Evolutionary conservation across 1,140 invertebrate species (phyloP), one percentile per base, ranked within the genome.

Genomic region (Sarcophaga bullata): DNA sequence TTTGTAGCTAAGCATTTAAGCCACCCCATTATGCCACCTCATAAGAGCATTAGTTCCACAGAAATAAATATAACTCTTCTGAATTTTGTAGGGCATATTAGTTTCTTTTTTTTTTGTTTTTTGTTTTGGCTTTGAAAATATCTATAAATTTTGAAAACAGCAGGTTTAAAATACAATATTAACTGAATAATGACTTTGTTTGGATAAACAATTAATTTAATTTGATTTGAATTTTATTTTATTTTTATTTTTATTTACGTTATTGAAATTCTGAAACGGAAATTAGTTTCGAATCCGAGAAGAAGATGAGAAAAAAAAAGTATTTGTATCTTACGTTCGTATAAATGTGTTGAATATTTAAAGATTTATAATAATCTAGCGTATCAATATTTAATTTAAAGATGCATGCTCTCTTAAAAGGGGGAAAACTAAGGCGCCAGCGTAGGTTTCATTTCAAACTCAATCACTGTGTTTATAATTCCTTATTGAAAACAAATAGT

Each of bases 211-310:
- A 83, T 82, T 84, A 81, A 84, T 73, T 84, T 84, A 84, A 85
- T 85, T 84, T 85, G 83, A 84, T 83, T 84, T 85, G 84, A 49
- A 11, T 78, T 85, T 72, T 49, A 82, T 82, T 80, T 82, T 82
- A 2, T 2, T 37, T 37, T 37, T 37, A 37, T 37, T 37, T 37
- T 2, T 4, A 80, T 82, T 82, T 82, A 80, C 50, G 58, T 80
- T 82, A 82, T 80, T 78, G 76, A 78, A 50, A 87, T 87, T 37
- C 25, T 88, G 87, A 89, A 88, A 88, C 87, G 87, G 87, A 89
- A 89, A 89, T 89, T 88, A 88, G 87, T 87, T 86, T 89, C 81
- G 58, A 80, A 80, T 73, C 80, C 13, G 58, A 80, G 25, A 48
- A 19, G 15, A 62, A 78, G 49, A 78, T 47, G 58, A 48, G 78